These are phyloP conservation scores for Hystrix cristata DNA, from an alignment of 2,113 vertebrate genomes.

Conservation along the genomic window DNA sequence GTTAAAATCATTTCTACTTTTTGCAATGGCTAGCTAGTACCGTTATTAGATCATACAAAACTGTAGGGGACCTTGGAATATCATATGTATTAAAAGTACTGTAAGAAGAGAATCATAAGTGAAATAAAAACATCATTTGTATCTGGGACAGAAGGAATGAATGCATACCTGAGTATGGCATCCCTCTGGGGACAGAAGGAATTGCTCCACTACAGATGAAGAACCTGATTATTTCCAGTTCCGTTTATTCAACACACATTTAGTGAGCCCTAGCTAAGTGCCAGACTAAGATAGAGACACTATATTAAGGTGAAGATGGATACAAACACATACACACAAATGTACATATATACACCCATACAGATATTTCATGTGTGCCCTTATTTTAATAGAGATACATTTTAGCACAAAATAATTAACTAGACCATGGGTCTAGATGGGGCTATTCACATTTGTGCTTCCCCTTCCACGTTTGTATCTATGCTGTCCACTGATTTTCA, in stretches of 20 bases:
- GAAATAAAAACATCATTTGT: background rate
- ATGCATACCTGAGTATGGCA: background rate
- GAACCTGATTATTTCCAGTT: background rate
- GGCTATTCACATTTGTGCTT: background rate
- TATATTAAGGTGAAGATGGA: background rate
- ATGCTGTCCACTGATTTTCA: background rate
- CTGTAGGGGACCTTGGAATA: background rate
- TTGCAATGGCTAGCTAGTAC: background rate
- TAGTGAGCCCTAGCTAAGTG: background rate
- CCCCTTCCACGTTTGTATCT: background rate
- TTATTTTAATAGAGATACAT: background rate
- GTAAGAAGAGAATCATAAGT: background rate
- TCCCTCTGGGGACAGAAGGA: background rate
- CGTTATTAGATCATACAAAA: background rate
- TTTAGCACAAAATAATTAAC: constrained; percentile 20
- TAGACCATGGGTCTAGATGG: background rate
- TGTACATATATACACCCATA: background rate
- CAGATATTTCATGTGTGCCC: background rate
- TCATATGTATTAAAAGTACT: background rate
- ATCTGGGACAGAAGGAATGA: background rate
- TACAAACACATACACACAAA: background rate
- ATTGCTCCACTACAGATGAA: background rate
- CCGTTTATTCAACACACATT: background rate
- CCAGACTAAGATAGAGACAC: background rate
- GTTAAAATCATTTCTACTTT: constrained; percentile 41